Conservation (phyloP, 2,888 invertebrate species). For the Rutpela maculata region DNA sequence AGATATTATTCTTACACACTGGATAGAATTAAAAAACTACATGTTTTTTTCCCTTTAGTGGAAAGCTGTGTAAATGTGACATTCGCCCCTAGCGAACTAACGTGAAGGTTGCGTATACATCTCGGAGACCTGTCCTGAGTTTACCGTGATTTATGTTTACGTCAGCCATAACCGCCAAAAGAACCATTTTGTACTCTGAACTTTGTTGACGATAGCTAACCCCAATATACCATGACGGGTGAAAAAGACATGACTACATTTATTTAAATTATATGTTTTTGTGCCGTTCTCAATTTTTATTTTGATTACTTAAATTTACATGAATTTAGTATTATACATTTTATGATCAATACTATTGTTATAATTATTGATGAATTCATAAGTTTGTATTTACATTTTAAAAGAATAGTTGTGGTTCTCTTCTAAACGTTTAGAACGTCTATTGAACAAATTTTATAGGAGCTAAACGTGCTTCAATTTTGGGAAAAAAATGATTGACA, state of each 20-base stretch:
- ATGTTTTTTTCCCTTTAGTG: background rate
- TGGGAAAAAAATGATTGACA: too few species aligned
- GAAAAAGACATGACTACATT: background rate
- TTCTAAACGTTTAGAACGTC: too few species aligned
- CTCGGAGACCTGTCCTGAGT: background rate
- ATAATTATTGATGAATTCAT: too few species aligned
- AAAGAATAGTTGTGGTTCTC: too few species aligned
- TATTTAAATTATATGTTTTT: background rate
- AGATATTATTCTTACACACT: too few species aligned
- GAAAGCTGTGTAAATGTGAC: background rate
- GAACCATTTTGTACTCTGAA: conserved; percentile 7
- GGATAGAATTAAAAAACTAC: background rate
- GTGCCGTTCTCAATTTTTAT: too few species aligned
- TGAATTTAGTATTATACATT: too few species aligned
- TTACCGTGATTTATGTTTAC: conserved; percentile 7
- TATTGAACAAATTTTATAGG: too few species aligned
- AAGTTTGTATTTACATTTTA: too few species aligned
- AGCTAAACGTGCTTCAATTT: too few species aligned
- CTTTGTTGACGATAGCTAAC: background rate
- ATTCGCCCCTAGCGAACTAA: conserved; percentile 7
- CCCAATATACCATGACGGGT: background rate
- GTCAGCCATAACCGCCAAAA: conserved; percentile 2
- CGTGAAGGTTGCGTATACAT: background rate
- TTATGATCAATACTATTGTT: too few species aligned
- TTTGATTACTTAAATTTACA: too few species aligned